These are phyloP conservation scores for Drosophila paranaensis DNA, from an alignment of 2,888 invertebrate genomes.

Conservation along the genomic window DNA sequence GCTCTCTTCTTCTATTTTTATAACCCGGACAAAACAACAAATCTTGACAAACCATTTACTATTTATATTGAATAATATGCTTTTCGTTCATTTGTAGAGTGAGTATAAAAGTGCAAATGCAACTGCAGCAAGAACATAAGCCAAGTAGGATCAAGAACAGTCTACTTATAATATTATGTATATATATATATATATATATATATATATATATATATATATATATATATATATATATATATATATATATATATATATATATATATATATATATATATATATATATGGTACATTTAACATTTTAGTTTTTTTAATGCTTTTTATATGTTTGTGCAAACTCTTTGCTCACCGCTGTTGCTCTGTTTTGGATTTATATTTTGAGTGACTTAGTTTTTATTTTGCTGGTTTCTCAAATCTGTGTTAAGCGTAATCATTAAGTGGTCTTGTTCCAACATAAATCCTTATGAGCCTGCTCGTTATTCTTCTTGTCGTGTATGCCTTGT, in stretches of 20 bases:
- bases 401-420: slow-evolving; percentile 15
- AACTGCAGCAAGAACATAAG: slow-evolving; percentile 36
- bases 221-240: too few species aligned
- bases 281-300: background rate
- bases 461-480: slow-evolving; percentile 59
- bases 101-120: slow-evolving; percentile 68
- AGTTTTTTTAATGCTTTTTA: slow-evolving; percentile 8
- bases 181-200: slow-evolving; percentile 1
- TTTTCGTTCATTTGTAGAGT: slow-evolving; percentile 81
- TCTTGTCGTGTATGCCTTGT: slow-evolving; percentile 44
- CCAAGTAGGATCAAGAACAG: slow-evolving; percentile 19
- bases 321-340: slow-evolving; percentile 41
- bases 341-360: slow-evolving; percentile 42
- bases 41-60: slow-evolving; percentile 70
- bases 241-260: too few species aligned
- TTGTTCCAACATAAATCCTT: slow-evolving; percentile 40
- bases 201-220: background rate
- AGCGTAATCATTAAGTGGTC: slow-evolving; percentile 39
- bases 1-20: slow-evolving; percentile 67
- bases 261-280: too few species aligned
- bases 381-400: slow-evolving; percentile 6
- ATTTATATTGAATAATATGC: slow-evolving; percentile 54
- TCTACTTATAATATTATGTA: slow-evolving; percentile 8
- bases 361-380: slow-evolving; percentile 5
- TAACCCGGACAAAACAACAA: slow-evolving; percentile 35